Evolutionary conservation across 2,113 vertebrate species (phyloP), one percentile per base, ranked within the genome.

Genomic region (Chionodraco myersi): DNA sequence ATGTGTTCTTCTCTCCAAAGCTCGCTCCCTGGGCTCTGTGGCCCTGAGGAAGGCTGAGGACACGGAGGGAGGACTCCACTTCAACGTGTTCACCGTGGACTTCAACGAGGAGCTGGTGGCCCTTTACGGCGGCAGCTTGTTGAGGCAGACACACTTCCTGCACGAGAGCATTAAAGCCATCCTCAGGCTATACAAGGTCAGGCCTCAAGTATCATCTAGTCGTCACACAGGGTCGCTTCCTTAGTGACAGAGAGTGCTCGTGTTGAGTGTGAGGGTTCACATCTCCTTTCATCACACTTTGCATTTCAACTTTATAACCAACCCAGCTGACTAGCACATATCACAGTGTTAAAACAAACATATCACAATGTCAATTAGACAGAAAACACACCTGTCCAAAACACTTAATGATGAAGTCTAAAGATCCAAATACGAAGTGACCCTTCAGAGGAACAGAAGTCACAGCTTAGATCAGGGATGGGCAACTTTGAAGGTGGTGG

Each of bases 101-200:
- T 99, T 99, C 86, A 99, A 98, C 2, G 98, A 99, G 87, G 98
- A 99, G 85, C 89, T 99, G 86, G 98, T 99, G 90, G 98, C 98
- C 0, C 75, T 99, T 1, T 99, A 99, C 10, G 98, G 98, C 3
- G 98, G 98, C 67, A 99, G 96, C 82, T 92, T 99, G 79, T 94
- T 93, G 53, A 94, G 92, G 59, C 98, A 99, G 93, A 98, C 97
- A 0, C 96, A 93, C 85, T 99, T 99, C 92, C 96, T 99, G 47
- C 96, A 99, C 1, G 96, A 97, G 69, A 96, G 98, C 95, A 96
- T 99, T 69, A 99, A 97, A 93, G 95, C 96, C 68, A 97, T 99
- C 79, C 96, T 99, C 14, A 96, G 94, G 16, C 94, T 99, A 67
- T 99, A 99, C 91, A 97, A 95, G 96, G 98, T 99, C 87, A 93